Base-by-base conservation (phyloP, 2,113 vertebrate genomes). In the Sula dactylatra region DNA sequence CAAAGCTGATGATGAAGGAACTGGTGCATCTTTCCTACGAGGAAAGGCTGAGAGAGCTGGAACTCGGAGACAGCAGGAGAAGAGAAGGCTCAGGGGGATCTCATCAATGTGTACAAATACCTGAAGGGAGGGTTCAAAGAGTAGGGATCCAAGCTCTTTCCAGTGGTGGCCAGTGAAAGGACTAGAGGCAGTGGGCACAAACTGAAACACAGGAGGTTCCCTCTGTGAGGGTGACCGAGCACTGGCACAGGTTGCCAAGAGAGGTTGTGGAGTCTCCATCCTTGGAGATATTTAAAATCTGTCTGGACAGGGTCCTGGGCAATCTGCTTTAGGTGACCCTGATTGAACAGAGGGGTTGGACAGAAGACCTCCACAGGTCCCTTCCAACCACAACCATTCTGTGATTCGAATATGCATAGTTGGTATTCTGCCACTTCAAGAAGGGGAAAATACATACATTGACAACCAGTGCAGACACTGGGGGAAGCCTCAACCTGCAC, bases 161-260 rank as follows among this genome's bases (percentile, higher is more conserved):
- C 50, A 55, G 47, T 27, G 16, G 4, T 45, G 47, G 20, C 26
- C 58, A 58, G 15, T 13, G 47, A 72, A 38, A 67, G 16, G 13
- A 66, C 14, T 3, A 40, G 26, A 70, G 31, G 7, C 9, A 13
- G 54, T 0, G 1, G 20, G 61, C 3, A 8, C 25, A 50, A 55
- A 7, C 6, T 59, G 19, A 70, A 77, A 73, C 13, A 55, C 11
- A 19, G 16, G 11, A 80, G 8, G 13, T 34, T 65, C 34, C 17
- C 29, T n/a, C 36, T 73, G 24, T 29, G 20, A 77, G 13, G 17
- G 31, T 74, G 20, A 32, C 15, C 2, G 4, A 86, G 16, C 32
- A 47, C 11, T 11, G 12, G 25, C 29, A 59, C 6, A 88, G 49
- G 25, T 31, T 85, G 15, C 21, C 8, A 16, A 78, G 13, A 50